A percentile compares a stretch with the other conserved stretches of the same genome.
Conservation (phyloP, 2,113 vertebrate genomes). For the Hemichromis elongatus region DNA sequence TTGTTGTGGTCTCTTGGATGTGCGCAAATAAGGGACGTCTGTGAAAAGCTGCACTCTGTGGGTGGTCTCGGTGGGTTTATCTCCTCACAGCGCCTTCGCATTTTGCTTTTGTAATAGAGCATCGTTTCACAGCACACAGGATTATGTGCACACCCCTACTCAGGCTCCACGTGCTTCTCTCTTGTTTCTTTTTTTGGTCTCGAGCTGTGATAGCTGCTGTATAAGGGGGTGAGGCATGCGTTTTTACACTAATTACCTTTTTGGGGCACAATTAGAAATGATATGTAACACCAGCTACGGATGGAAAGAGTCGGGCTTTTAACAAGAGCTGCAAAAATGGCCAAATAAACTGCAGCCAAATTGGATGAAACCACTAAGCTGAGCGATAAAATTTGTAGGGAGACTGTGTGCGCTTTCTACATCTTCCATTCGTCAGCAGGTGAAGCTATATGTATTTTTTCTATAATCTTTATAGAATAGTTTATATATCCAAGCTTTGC, state of each 20-base stretch:
- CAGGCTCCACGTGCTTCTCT: not conserved
- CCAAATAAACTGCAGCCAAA: not conserved
- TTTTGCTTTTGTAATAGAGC: constrained; percentile 8
- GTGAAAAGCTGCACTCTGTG: constrained; percentile 1
- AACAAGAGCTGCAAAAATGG: not conserved
- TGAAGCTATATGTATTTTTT: not conserved
- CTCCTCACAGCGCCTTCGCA: not conserved
- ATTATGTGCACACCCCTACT: not conserved
- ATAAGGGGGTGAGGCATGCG: constrained; percentile 27
- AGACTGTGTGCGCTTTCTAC: not conserved
- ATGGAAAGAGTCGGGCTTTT: not conserved
- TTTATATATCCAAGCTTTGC: not conserved
- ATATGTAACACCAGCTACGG: not conserved
- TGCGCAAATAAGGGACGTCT: not conserved
- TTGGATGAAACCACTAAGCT: not conserved
- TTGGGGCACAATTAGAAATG: not conserved
- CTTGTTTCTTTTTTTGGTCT: not conserved
- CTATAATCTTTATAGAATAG: not conserved
- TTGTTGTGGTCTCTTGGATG: constrained; percentile 13
- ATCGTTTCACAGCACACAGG: not conserved
- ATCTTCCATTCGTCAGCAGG: not conserved
- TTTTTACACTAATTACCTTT: constrained; percentile 48
- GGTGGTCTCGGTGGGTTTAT: constrained; percentile 26
- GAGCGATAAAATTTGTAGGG: not conserved
- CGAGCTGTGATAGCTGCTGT: constrained; percentile 1